Conservation (phyloP, 2,888 invertebrate genomes). For the Drepanosiphum platanoidis region DNA sequence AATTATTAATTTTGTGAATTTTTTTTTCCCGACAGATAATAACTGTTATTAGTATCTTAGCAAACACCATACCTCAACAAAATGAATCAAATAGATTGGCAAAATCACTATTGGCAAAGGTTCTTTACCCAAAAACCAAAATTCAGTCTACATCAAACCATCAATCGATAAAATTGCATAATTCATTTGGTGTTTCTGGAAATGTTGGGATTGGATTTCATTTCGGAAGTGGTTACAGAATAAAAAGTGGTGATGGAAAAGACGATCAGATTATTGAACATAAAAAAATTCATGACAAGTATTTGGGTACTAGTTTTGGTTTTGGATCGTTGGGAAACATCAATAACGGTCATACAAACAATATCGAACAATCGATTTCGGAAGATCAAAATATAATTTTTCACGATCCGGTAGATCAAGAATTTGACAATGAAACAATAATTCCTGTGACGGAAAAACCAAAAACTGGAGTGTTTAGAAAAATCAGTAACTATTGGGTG, state of each 20-base stretch:
- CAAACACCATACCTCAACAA: background rate
- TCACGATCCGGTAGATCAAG: background rate
- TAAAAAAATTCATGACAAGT: constrained; percentile 47
- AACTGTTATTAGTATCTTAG: background rate
- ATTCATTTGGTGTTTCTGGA: constrained; percentile 53
- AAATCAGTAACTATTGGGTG: constrained; percentile 37
- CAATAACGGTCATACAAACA: constrained; percentile 21
- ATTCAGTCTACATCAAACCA: constrained; percentile 36
- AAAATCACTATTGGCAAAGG: constrained; percentile 27
- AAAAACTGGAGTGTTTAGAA: constrained; percentile 43
- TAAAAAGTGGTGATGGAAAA: constrained; percentile 45
- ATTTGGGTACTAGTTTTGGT: constrained; percentile 57
- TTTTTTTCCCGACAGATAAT: constrained; percentile 29
- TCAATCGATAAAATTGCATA: constrained; percentile 13
- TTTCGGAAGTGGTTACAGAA: constrained; percentile 50
- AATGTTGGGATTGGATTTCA: constrained; percentile 56
- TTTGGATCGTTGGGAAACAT: constrained; percentile 47
- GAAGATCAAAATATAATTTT: constrained; percentile 30
- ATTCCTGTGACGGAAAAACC: constrained; percentile 20
- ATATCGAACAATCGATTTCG: constrained; percentile 14
- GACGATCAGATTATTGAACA: constrained; percentile 36
- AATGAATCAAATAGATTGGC: background rate
- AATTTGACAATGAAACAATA: constrained; percentile 1
- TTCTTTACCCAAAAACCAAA: constrained; percentile 30
- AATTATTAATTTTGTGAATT: background rate